Conservation (phyloP, 2,113 vertebrate species). For the Ancistrus triradiatus region DNA sequence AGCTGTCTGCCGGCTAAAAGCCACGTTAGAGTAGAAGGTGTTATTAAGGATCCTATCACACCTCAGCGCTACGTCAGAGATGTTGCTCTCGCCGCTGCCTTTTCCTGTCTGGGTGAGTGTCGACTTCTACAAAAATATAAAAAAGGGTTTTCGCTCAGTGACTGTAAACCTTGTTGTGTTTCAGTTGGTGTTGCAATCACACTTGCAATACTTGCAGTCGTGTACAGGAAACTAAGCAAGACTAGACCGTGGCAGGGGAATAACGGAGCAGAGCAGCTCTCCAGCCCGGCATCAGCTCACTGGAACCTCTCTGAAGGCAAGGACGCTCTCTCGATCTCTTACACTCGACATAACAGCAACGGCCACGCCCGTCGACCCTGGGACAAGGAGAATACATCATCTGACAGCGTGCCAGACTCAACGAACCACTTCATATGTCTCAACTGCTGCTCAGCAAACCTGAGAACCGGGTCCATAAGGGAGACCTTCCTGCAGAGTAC, state of each 20-base stretch:
- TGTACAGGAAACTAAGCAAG: constrained; percentile 44
- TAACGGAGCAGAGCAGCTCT: constrained; percentile 42
- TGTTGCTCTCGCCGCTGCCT: constrained; percentile 65
- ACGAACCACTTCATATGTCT: constrained; percentile 40
- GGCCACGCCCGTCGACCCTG: constrained; percentile 16
- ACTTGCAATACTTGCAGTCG: constrained; percentile 50
- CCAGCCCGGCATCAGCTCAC: constrained; percentile 48
- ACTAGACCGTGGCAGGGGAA: constrained; percentile 38
- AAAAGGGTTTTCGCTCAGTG: too few relatives aligned
- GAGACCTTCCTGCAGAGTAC: constrained; percentile 34
- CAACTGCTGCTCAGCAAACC: constrained; percentile 43
- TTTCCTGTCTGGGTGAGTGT: constrained; percentile 76
- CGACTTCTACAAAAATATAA: too few relatives aligned
- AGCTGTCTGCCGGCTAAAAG: constrained; percentile 68
- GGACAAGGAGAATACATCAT: constrained; percentile 21
- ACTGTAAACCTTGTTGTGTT: constrained; percentile 27
- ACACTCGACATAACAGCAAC: constrained; percentile 48
- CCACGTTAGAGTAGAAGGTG: constrained; percentile 61
- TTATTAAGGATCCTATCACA: constrained; percentile 47
- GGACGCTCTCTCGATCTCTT: constrained; percentile 50
- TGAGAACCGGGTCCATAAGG: constrained; percentile 39
- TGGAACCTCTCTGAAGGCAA: constrained; percentile 58
- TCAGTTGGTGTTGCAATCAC: constrained; percentile 63
- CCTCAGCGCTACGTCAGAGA: constrained; percentile 62
- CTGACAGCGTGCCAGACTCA: constrained; percentile 17